Evolutionary conservation across 1,140 invertebrate genomes (phyloP), one percentile per base, ranked within the genome.

Genomic region (Heliconius himera): DNA sequence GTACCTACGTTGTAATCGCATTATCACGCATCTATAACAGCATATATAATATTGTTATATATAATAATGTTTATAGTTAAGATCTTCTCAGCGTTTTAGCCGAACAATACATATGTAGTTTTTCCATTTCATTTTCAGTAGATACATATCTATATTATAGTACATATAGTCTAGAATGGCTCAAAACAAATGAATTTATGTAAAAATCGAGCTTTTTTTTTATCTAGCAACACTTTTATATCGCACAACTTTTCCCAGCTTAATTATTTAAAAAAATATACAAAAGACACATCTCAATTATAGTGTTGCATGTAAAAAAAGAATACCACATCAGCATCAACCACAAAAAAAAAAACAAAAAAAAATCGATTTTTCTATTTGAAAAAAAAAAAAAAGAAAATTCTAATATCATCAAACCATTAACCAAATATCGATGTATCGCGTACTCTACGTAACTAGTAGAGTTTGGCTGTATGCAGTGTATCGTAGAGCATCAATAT

Each of bases 401-500:
- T n/a, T 5, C 60, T 66, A 66, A 66, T 66, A 66, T 26, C 11
- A 66, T 29, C 11, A 29, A 13, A 66, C 26, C 22, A 66, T 66
- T 66, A 66, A 66, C 60, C 74, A 41, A 36, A 80, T 74, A 84
- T 78, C 78, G 73, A 77, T 71, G 79, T 82, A 77, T 16, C 2
- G 60, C 60, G 60, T 16, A 46, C 41, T 36, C 33, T 36, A 36
- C 33, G 4, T 22, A 56, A 56, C 54, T 22, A 56, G 20, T 22
- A 8, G 6, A 56, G 54, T 56, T 22, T 56, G 54, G 36, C 74
- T 76, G 54, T 74, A 75, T 75, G 70, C 60, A 76, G 60, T 73
- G 77, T 70, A 66, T 66, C 33, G 78, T 70, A 80, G 78, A 74
- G 70, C 87, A 90, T 90, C 89, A 90, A 92, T 92, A 92, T 93